Percentiles rank a stretch among this genome's conserved stretches.
Evolutionary conservation across 2,797 vertebrate species (phyloP).

Genomic region (Chloroceryle amazona): DNA sequence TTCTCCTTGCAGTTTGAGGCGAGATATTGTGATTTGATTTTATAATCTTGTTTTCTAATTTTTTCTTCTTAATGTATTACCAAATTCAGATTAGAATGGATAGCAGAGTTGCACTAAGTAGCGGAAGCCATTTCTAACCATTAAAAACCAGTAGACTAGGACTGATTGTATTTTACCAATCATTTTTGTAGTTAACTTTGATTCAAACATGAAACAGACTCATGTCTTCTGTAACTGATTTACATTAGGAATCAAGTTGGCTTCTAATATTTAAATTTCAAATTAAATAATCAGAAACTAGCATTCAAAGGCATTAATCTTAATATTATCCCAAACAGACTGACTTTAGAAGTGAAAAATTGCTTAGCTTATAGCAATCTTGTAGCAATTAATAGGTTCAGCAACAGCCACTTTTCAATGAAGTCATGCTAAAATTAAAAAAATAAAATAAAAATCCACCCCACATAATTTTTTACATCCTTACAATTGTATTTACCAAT

Average conservation of each 20-base stretch:
- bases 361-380: not conserved
- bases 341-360: not conserved
- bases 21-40: not conserved
- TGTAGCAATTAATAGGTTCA: not conserved
- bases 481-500: not conserved
- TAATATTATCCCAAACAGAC: not conserved
- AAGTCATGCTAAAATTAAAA: not conserved
- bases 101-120: not conserved
- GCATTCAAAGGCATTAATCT: not conserved
- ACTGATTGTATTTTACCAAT: not conserved
- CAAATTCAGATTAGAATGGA: not conserved
- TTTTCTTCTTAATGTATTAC: not conserved
- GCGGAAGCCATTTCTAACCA: not conserved
- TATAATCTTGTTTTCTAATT: not conserved
- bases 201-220: not conserved
- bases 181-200: not conserved
- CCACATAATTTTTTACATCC: not conserved
- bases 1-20: not conserved
- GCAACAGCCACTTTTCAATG: not conserved
- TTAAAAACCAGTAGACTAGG: not conserved
- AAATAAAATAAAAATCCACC: not conserved
- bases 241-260: not conserved
- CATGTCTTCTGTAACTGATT: not conserved
- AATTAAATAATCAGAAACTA: not conserved
- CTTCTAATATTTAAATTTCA: not conserved